phyloP scores from a whole-genome alignment of 2,888 invertebrate species.

The Melanostoma mellinum region DNA sequence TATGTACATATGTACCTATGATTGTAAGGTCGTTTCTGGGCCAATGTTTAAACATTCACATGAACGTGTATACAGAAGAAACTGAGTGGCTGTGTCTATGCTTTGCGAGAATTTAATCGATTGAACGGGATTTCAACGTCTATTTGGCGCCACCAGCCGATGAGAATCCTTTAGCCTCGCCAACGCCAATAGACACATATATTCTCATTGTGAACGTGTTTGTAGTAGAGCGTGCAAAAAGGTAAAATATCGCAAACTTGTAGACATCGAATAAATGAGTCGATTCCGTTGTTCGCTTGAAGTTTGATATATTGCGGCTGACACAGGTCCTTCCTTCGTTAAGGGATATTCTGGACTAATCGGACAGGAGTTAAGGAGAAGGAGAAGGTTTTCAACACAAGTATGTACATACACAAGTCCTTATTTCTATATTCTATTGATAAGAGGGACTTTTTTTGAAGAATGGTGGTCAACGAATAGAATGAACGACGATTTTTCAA shows the following conservation, averaged over 20 bases:
- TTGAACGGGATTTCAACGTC: slow-evolving; percentile 75
- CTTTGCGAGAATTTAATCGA: slow-evolving; percentile 73
- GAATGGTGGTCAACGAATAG: slow-evolving; percentile 43
- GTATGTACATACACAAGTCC: background rate
- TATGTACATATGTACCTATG: slow-evolving; percentile 11
- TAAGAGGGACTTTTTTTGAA: background rate
- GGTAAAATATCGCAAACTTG: slow-evolving; percentile 75
- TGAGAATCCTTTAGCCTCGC: slow-evolving; percentile 70
- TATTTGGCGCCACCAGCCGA: slow-evolving; percentile 74
- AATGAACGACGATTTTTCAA: slow-evolving; percentile 54
- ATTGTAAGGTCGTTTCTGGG: background rate
- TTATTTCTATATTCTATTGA: background rate
- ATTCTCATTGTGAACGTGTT: slow-evolving; percentile 39
- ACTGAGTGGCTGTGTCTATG: slow-evolving; percentile 49
- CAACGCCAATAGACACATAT: slow-evolving; percentile 64
- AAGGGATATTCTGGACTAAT: slow-evolving; percentile 51
- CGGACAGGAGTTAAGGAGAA: slow-evolving; percentile 32
- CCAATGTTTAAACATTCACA: background rate
- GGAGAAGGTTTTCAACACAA: background rate
- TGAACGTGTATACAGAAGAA: slow-evolving; percentile 5
- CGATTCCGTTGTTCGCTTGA: slow-evolving; percentile 72
- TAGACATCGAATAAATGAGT: slow-evolving; percentile 75
- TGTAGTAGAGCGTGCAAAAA: slow-evolving; percentile 72
- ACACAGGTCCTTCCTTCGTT: slow-evolving; percentile 63
- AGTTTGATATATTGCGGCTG: slow-evolving; percentile 72